These are phyloP conservation scores for Pyrochroa serraticornis DNA, from an alignment of 2,888 invertebrate genomes.

Conservation along the genomic window DNA sequence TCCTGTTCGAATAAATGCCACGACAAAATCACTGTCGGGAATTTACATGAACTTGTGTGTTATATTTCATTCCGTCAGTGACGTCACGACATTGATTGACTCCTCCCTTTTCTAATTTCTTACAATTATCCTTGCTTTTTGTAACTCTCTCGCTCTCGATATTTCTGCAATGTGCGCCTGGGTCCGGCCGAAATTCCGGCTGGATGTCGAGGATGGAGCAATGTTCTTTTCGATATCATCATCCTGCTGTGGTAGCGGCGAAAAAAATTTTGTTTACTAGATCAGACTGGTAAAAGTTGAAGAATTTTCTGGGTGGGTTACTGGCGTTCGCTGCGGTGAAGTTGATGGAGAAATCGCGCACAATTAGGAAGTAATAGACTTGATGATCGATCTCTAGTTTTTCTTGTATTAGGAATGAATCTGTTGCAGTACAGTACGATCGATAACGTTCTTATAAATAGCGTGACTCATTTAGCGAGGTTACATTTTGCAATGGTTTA, in stretches of 20 bases:
- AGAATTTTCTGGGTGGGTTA: too few species aligned
- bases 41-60: slow-evolving; percentile 40
- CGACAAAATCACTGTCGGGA: slow-evolving; percentile 27
- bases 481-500: slow-evolving; percentile 31
- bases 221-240: slow-evolving; percentile 14
- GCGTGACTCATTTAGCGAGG: slow-evolving; percentile 27
- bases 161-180: slow-evolving; percentile 13
- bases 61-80: slow-evolving; percentile 46
- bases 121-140: slow-evolving; percentile 46
- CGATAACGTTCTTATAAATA: too few species aligned
- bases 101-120: slow-evolving; percentile 48
- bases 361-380: too few species aligned
- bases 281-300: too few species aligned
- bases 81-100: slow-evolving; percentile 51
- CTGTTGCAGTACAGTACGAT: too few species aligned
- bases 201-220: slow-evolving; percentile 17
- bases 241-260: background rate
- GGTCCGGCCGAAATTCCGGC: background rate
- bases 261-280: background rate
- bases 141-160: slow-evolving; percentile 20
- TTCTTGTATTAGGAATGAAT: too few species aligned
- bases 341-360: too few species aligned
- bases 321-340: too few species aligned
- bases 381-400: too few species aligned
- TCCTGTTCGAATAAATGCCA: slow-evolving; percentile 7